Evolutionary conservation across 2,113 vertebrate species (phyloP).

Genomic region (Pantherophis guttatus): DNA sequence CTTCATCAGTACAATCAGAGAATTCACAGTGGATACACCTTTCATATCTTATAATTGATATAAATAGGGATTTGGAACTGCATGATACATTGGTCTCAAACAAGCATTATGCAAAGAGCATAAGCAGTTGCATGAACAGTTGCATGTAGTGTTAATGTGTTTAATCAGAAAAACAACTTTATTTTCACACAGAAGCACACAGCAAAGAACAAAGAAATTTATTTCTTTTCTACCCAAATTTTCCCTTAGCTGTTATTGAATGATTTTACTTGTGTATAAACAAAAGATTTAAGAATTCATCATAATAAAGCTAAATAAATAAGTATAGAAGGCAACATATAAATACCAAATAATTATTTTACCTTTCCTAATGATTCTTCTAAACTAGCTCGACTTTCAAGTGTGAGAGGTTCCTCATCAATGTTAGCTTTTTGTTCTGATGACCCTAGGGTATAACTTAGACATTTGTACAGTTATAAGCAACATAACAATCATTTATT

Average conservation of each 20-base stretch:
- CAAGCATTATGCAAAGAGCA: neutral
- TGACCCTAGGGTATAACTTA: slow-evolving; percentile 72
- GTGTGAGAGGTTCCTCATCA: slow-evolving; percentile 66
- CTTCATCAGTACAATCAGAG: neutral
- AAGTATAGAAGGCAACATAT: neutral
- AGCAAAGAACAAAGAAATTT: neutral
- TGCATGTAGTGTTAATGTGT: neutral
- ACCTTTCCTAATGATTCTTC: slow-evolving; percentile 67
- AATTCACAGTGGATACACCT: neutral
- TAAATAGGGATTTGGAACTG: neutral
- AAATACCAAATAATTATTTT: slow-evolving; percentile 23
- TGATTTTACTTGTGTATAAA: neutral
- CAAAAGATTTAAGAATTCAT: neutral
- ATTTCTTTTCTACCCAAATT: neutral
- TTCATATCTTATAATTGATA: neutral
- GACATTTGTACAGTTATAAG: neutral
- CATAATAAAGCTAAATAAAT: neutral
- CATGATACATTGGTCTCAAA: neutral
- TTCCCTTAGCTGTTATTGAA: neutral
- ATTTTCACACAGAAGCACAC: neutral
- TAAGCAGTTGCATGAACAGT: neutral
- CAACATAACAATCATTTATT: slow-evolving; percentile 11
- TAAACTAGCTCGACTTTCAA: slow-evolving; percentile 64
- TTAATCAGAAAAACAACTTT: neutral
- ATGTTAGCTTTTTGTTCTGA: slow-evolving; percentile 58